Evolutionary conservation across 2,888 invertebrate species (phyloP).

Genomic region (Apodemia zela): DNA sequence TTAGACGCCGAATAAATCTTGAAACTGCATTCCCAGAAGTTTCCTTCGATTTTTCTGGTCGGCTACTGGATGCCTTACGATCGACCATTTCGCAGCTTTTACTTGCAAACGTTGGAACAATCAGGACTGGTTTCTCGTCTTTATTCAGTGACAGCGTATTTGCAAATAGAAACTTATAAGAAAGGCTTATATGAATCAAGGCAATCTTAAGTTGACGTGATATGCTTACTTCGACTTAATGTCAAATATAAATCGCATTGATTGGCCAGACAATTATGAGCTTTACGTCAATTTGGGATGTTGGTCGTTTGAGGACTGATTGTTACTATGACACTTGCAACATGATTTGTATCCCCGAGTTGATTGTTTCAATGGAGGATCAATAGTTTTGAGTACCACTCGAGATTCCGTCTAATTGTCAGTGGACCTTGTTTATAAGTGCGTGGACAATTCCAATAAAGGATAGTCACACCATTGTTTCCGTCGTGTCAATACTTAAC

Average conservation of each 20-base stretch:
- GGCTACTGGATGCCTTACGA: constrained; percentile 5
- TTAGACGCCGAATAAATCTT: constrained; percentile 2
- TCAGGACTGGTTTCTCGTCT: neutral
- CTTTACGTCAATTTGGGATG: neutral
- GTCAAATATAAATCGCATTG: neutral
- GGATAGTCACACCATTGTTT: neutral
- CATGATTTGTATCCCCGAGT: neutral
- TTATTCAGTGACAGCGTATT: neutral
- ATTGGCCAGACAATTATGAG: neutral
- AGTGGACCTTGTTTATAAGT: constrained; percentile 4
- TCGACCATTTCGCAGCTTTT: neutral
- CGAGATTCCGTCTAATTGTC: constrained; percentile 2
- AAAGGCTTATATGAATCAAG: neutral
- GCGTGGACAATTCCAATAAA: neutral
- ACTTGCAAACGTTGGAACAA: neutral
- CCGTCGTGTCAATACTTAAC: constrained; percentile 10
- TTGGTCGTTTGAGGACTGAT: constrained; percentile 6
- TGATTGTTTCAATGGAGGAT: constrained; percentile 3
- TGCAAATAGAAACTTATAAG: constrained; percentile 1
- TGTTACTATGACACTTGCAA: neutral
- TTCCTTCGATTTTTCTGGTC: neutral
- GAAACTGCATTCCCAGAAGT: constrained; percentile 2
- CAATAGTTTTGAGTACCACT: constrained; percentile 12
- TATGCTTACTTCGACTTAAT: neutral
- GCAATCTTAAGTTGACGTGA: too few relatives aligned